Base-by-base conservation (phyloP, 2,888 invertebrate species). In the Andrena marginata region DNA sequence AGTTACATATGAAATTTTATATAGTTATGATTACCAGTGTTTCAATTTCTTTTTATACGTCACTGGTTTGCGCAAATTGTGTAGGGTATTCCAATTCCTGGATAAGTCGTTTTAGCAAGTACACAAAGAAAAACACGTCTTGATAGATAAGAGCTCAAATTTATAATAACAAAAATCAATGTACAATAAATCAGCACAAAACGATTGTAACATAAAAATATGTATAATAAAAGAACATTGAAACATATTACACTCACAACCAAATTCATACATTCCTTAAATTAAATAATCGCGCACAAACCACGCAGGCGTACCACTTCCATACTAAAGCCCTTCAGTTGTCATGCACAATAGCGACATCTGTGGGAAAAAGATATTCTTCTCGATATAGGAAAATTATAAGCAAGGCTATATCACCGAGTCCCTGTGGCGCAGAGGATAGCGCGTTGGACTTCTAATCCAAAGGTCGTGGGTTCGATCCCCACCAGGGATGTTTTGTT, bases 381-480 rank as follows among this genome's bases (percentile, higher is more conserved):
- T 0, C 5, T 1, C 0, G 1, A 72, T 48, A 23, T 86, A 72
- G 80, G 62, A 2, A 1, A 6, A 35, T 35, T 64, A 35, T 54
- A 60, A 68, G 67, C 33, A 13, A 0, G 0, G 2, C 7, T 67
- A 59, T 16, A 33, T 16, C 83, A 89, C 67, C 87, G 73, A 89
- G 93, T 93, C 93, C 93, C 93, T 93, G 92, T 93, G 93, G 93
- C 93, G 93, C 93, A 93, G 93, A 93, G 93, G 93, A 93, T 93
- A 93, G 93, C 93, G 93, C 93, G 93, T 93, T 93, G 93, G 93
- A 93, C 93, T 93, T 93, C 93, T 93, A 93, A 93, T 93, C 93
- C 93, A 93, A 93, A 93, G 93, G 93, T 93, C 93, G 93, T 93
- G 93, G 93, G 93, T 93, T 93, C 93, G 93, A 93, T 93, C 93